Base-by-base conservation (phyloP, 2,888 invertebrate species). In the Eurytoma adleriae region DNA sequence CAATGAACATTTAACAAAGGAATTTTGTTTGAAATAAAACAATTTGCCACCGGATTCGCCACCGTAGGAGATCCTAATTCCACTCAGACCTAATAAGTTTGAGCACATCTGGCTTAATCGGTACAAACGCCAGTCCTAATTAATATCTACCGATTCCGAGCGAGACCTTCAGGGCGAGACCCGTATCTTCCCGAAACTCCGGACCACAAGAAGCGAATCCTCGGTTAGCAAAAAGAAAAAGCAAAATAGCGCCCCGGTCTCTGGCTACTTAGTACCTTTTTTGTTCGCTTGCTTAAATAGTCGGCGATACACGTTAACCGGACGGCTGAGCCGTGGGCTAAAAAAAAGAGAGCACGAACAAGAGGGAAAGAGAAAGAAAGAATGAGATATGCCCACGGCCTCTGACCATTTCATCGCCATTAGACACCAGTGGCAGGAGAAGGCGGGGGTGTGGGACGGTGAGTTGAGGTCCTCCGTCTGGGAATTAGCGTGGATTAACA, bases 401-500 rank as follows among this genome's bases (percentile, higher is more conserved):
- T 75, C 67, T 75, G 75, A 67, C 69, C 61, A 62, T 69, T 50
- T 68, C 61, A 56, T 61, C 24, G 68, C 68, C 59, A 70, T 77
- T 77, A 77, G 71, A 70, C 54, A 40, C 40, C 40, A 16, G 48
- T 40, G 20, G n/a, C 16, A 24, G 77, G 52, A n/a, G 40, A n/a
- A 3, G 27, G 16, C 40, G 40, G 18, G 50, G 24, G 14, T 20
- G n/a, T 10, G 30, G 20, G 40, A 81, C 78, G 64, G 62, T 75
- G 78, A 78, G 81, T 78, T 73, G 80, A 74, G 77, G 80, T 10
- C 77, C 62, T 81, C 81, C 82, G 85, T 86, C 87, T 86, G 86
- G 85, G 84, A 84, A 85, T 86, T 85, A 86, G 84, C 80, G 82
- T 48, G 84, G 84, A 85, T 85, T 85, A 84, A 84, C 84, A 82